These are phyloP conservation scores for Plagodis pulveraria DNA, from an alignment of 2,888 invertebrate genomes.

Conservation along the genomic window DNA sequence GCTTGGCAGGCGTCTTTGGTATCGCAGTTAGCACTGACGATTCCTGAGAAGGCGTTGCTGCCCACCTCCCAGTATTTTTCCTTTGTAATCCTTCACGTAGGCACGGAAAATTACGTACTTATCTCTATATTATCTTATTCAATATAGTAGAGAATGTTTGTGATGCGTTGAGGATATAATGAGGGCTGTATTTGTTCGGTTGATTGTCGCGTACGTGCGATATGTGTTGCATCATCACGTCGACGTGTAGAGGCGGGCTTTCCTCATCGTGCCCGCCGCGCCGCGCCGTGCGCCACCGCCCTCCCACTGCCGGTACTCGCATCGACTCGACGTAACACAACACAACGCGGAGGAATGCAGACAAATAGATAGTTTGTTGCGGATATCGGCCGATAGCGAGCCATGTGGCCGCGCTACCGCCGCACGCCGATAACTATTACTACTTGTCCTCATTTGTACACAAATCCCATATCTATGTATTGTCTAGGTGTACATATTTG, in stretches of 20 bases:
- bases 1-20: too few species aligned
- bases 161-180: not conserved
- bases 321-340: too few species aligned
- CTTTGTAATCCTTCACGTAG: too few species aligned
- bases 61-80: too few species aligned
- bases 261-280: too few species aligned
- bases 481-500: too few species aligned
- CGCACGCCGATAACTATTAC: not conserved
- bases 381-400: conserved; percentile 1
- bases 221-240: not conserved
- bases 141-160: not conserved
- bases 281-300: too few species aligned
- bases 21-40: too few species aligned
- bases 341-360: not conserved
- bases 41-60: too few species aligned
- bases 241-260: not conserved
- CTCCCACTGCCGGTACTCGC: not conserved
- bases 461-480: too few species aligned
- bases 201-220: not conserved
- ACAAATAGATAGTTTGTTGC: conserved; percentile 2
- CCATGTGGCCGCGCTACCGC: conserved; percentile 2
- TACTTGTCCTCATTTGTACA: not conserved
- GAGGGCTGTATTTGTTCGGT: not conserved
- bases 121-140: too few species aligned
- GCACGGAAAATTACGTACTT: too few species aligned